phyloP scores from a whole-genome alignment of 2,797 vertebrate species.

The Malacoraja senta region DNA sequence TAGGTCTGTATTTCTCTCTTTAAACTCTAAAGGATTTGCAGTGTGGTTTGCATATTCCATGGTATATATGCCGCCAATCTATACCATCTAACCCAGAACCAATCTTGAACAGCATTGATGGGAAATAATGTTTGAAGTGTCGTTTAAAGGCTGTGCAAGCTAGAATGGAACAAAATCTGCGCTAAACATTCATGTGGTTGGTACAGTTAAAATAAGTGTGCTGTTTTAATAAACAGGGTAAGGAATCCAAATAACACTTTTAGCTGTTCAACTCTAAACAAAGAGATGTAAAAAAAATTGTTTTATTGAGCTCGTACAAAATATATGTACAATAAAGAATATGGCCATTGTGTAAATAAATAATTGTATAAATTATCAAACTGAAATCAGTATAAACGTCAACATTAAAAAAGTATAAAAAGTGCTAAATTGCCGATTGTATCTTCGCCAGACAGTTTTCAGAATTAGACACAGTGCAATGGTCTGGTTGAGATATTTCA shows the following conservation, averaged over 20 bases:
- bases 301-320: constrained; percentile 27
- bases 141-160: too few relatives aligned
- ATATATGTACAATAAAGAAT: constrained; percentile 21
- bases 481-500: constrained; percentile 23
- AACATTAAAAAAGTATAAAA: neutral
- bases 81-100: neutral
- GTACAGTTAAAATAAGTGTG: neutral
- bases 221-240: neutral
- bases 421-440: constrained; percentile 13
- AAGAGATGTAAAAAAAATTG: constrained; percentile 27
- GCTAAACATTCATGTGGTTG: neutral
- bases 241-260: neutral
- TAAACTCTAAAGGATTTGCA: neutral
- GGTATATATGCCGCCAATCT: neutral
- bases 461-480: constrained; percentile 27
- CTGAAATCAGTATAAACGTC: neutral
- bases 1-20: neutral
- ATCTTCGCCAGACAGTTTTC: constrained; percentile 11
- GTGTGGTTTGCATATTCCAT: too few relatives aligned
- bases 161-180: neutral
- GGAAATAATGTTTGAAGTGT: too few relatives aligned
- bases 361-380: constrained; percentile 38
- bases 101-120: too few relatives aligned
- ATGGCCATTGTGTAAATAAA: constrained; percentile 31
- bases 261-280: neutral